Base-by-base conservation (phyloP, 1,140 invertebrate genomes). In the Colletes gigas region DNA sequence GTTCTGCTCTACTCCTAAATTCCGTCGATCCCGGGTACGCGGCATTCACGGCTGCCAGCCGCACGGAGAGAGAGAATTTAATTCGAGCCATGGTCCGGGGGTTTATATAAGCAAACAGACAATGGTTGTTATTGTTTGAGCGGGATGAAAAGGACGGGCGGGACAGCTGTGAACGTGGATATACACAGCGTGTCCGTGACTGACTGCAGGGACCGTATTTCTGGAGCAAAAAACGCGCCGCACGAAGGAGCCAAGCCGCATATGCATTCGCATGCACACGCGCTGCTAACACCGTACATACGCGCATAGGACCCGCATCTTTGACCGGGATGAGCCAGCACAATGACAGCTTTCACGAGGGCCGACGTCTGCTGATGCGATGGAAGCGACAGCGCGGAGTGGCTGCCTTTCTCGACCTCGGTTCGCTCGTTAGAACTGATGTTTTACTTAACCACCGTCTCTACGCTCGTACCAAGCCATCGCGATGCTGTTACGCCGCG, bases 41-140 rank as follows among this genome's bases (percentile, higher is more conserved):
- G 9, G 19, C 10, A 41, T 54, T 73, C 68, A n/a, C 50, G 54
- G 6, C 12, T n/a, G 15, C 14, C 57, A 21, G 39, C 7, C 50
- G 68, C 52, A 65, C 41, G 39, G 44, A 57, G 67, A 30, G 30
- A 76, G 81, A 57, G 82, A 82, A 87, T 87, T 87, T 86, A 83
- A 87, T 87, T 83, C 78, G 70, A 83, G 73, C 68, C 82, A 21
- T 71, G 67, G 74, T 69, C 62, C 73, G 68, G 74, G 80, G 85
- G 75, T 83, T 67, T 83, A 83, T 86, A 87, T 87, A 87, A 87
- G 84, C 85, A 87, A 87, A 87, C 84, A 83, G 84, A 87, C 82
- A 87, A 87, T 86, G 85, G 84, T 87, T 87, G 85, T 87, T 87
- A 87, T 87, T 87, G 85, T 87, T 87, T 87, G 84, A 86, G 57